phyloP scores from a whole-genome alignment of 2,113 vertebrate genomes.

The Paralichthys olivaceus region DNA sequence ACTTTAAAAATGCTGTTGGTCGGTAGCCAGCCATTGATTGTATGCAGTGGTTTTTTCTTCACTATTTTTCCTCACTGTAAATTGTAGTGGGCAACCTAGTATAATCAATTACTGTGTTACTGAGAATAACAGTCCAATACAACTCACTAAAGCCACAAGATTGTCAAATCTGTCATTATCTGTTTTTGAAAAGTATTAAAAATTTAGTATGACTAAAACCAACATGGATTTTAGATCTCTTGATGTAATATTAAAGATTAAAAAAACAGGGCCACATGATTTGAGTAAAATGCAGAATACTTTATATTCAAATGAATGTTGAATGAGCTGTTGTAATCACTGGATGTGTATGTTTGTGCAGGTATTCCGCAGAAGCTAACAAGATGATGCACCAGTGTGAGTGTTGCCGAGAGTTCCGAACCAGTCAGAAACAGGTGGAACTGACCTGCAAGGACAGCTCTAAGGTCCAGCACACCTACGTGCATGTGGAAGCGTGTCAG shows the following conservation, averaged over 20 bases:
- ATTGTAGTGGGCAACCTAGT: too few relatives aligned
- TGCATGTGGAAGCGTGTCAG: constrained; percentile 79
- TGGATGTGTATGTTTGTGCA: constrained; percentile 52
- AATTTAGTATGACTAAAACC: too few relatives aligned
- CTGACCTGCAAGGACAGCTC: constrained; percentile 82
- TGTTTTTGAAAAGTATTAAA: too few relatives aligned
- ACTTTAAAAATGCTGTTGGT: too few relatives aligned
- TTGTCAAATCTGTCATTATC: too few relatives aligned
- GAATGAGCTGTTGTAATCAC: background rate
- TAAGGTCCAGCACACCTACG: constrained; percentile 75
- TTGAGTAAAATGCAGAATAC: background rate
- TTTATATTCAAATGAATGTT: background rate
- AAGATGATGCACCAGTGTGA: constrained; percentile 79
- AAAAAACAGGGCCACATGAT: background rate
- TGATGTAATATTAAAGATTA: background rate
- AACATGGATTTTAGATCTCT: background rate
- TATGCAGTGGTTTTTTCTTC: too few relatives aligned
- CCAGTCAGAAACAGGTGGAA: constrained; percentile 73
- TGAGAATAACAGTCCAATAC: too few relatives aligned
- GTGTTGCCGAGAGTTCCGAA: constrained; percentile 86
- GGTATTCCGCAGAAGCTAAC: constrained; percentile 86
- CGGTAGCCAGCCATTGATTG: too few relatives aligned
- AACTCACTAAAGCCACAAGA: too few relatives aligned
- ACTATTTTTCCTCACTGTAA: too few relatives aligned
- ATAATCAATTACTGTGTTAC: too few relatives aligned